These are phyloP conservation scores for Drosophila sordidula DNA, from an alignment of 2,888 invertebrate genomes.

Conservation along the genomic window DNA sequence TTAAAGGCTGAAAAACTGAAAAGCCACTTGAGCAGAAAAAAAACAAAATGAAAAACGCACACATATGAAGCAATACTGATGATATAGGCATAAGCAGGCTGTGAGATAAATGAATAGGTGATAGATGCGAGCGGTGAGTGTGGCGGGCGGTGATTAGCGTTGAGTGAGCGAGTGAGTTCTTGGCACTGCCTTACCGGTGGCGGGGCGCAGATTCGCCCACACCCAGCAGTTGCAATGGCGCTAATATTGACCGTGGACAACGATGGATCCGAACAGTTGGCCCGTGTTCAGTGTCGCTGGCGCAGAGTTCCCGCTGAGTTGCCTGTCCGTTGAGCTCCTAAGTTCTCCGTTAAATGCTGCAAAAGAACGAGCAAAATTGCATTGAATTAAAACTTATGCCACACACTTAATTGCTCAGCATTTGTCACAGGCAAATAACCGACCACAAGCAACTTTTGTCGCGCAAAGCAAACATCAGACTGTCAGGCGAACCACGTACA, in stretches of 20 bases:
- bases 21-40: background rate
- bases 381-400: slow-evolving; percentile 23
- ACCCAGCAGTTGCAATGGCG: slow-evolving; percentile 85
- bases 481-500: slow-evolving; percentile 51
- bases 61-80: slow-evolving; percentile 2
- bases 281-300: slow-evolving; percentile 64
- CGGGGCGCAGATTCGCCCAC: slow-evolving; percentile 86
- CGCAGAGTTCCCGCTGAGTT: background rate
- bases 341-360: slow-evolving; percentile 30
- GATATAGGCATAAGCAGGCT: slow-evolving; percentile 25
- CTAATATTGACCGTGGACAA: slow-evolving; percentile 85
- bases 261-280: slow-evolving; percentile 78
- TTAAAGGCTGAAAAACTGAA: slow-evolving; percentile 12
- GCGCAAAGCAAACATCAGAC: slow-evolving; percentile 16
- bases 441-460: slow-evolving; percentile 12
- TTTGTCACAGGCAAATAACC: background rate
- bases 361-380: slow-evolving; percentile 25
- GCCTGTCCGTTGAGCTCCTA: background rate
- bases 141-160: background rate
- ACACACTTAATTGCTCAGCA: slow-evolving; percentile 19
- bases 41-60: background rate
- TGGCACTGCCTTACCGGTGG: slow-evolving; percentile 84
- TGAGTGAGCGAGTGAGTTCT: slow-evolving; percentile 1
- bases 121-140: slow-evolving; percentile 4
- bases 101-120: slow-evolving; percentile 1